Evolutionary conservation across 2,888 invertebrate genomes (phyloP).

Genomic region (Cryptocephalus primarius): DNA sequence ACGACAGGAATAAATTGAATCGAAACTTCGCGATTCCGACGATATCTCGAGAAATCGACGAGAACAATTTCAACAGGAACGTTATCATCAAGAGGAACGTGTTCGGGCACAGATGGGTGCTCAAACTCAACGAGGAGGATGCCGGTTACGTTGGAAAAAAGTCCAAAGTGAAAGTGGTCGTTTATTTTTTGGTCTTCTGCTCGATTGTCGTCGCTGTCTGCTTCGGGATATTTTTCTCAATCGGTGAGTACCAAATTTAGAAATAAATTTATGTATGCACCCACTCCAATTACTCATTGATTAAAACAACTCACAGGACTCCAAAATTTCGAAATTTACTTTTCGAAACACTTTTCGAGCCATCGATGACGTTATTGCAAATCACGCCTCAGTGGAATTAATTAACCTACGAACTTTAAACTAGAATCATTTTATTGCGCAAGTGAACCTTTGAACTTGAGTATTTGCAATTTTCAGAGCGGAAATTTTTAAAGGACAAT

Average conservation of each 20-base stretch:
- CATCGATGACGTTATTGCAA: too few species aligned
- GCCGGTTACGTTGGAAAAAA: constrained; percentile 13
- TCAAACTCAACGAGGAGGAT: constrained; percentile 30
- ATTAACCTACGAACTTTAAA: too few species aligned
- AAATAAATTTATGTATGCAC: too few species aligned
- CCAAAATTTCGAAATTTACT: too few species aligned
- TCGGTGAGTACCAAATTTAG: constrained; percentile 28
- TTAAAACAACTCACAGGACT: too few species aligned
- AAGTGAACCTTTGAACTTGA: too few species aligned
- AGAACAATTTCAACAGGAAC: constrained; percentile 22
- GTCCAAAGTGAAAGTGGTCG: constrained; percentile 12
- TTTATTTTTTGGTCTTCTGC: constrained; percentile 25
- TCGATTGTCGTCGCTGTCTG: constrained; percentile 25
- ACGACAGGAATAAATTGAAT: constrained; percentile 21
- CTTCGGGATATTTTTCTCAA: constrained; percentile 25
- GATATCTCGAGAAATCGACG: constrained; percentile 25
- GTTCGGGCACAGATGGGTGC: constrained; percentile 34
- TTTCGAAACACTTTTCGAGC: too few species aligned
- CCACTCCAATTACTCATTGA: too few species aligned
- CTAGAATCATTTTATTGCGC: too few species aligned
- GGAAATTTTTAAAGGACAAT: too few species aligned
- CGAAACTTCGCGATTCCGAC: constrained; percentile 20
- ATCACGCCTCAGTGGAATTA: background rate
- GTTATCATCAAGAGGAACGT: constrained; percentile 31
- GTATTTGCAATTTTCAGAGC: too few species aligned